Evolutionary conservation across 2,888 invertebrate genomes (phyloP), one percentile per base, ranked within the genome.

Genomic region (Onthophagus sagittarius): DNA sequence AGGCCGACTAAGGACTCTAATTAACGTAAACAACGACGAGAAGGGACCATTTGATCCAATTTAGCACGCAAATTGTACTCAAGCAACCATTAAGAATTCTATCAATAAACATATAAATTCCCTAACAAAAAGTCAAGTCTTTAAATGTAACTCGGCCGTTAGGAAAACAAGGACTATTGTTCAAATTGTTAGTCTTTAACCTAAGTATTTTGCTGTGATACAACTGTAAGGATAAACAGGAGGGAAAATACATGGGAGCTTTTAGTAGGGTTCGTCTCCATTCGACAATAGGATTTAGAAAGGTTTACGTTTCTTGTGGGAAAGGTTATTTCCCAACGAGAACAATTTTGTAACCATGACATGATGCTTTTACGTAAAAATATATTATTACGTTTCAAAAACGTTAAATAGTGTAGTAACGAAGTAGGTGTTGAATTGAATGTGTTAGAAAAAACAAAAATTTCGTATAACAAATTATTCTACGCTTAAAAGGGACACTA

Each of bases 31-130:
- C 81, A 80, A 78, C 15, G 31, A 6, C n/a, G 67, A n/a, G 67
- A 23, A 78, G 80, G 81, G 82, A 83, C 82, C 82, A 81, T 82
- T 81, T 81, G 81, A 83, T 83, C 82, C 80, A 80, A 79, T 83
- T 83, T 83, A 79, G 81, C 82, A 83, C 81, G 81, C 82, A 83
- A 82, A 82, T 82, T 82, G 79, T 80, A 82, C 79, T 78, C 80
- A 80, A 80, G 81, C 81, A 80, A 53, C 82, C 81, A 79, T 78
- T 77, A 78, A 76, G 79, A 79, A 79, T 78, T 75, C 70, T 32
- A n/a, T 15, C 67, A 5, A 53, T 53, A 11, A 1, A 53, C 11
- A 53, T 53, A 9, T 9, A 53, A 53, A 0, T 1, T 53, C 6
- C 39, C 6, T 53, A 53, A 53, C 2, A 11, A 53, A 11, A 53